phyloP scores from a whole-genome alignment of 2,113 vertebrate species.

The Platysteira castanea region DNA sequence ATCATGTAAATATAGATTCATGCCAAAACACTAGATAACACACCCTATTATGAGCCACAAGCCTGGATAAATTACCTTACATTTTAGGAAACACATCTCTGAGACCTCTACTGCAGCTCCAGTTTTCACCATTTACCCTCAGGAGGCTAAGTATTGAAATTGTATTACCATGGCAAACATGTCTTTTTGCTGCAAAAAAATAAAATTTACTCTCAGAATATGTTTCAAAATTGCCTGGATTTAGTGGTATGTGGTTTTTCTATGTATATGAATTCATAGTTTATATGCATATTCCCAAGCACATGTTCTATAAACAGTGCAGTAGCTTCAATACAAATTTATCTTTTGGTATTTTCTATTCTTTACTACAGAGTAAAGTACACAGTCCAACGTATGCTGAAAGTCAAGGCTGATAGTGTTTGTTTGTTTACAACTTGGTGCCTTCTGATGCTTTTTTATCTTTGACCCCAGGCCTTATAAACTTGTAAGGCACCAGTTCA shows the following conservation, averaged over 20 bases:
- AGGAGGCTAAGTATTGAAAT: neutral
- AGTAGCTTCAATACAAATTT: neutral
- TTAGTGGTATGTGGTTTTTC: neutral
- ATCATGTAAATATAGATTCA: neutral
- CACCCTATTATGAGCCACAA: neutral
- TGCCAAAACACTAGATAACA: neutral
- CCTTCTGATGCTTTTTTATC: constrained; percentile 3
- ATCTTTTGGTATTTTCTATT: neutral
- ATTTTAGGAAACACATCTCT: neutral
- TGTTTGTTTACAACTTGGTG: neutral
- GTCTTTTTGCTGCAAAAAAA: neutral
- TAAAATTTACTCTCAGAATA: neutral
- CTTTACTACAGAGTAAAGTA: neutral
- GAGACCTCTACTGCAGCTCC: neutral
- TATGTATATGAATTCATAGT: neutral
- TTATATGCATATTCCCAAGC: neutral
- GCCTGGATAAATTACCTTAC: neutral
- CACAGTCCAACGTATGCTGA: neutral
- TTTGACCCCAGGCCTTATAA: neutral
- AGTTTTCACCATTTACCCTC: neutral
- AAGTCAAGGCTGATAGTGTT: neutral
- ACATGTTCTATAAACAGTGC: neutral
- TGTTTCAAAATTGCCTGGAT: neutral
- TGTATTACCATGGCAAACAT: neutral
- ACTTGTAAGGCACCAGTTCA: neutral